Evolutionary conservation across 1,140 invertebrate genomes (phyloP), one percentile per base, ranked within the genome.

Genomic region (Pseudomyrmex sp.): DNA sequence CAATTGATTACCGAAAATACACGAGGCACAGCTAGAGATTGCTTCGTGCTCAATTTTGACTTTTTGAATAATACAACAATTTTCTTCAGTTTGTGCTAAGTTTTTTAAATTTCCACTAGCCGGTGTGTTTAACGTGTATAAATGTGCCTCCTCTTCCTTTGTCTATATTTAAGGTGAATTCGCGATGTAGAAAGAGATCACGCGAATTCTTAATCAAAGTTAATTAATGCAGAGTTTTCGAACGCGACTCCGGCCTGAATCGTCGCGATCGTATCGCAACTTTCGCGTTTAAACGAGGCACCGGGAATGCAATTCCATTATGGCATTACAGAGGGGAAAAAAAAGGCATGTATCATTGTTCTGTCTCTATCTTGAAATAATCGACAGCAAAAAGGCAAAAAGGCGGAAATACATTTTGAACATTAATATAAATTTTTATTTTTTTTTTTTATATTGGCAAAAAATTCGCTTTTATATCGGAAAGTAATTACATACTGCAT

Each of bases 401-500:
- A 35, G 23, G 20, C 20, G 54, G 56, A n/a, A 20, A 72, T 70
- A 48, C 44, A 80, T 72, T 70, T 58, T 56, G 35, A 46, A 59
- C 52, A 70, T 79, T 79, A 79, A 80, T 80, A 80, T 23, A 72
- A 70, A 80, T 72, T 70, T 80, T 80, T 72, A 80, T 50, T 72
- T 59, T 80, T 72, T 80, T 69, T 18, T 79, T 80, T 80, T 80
- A 70, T 72, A 54, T 80, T 58, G 65, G 46, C 23, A 80, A 72
- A 80, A 70, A 80, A 80, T 70, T 80, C 76, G 20, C 66, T 61
- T 72, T 59, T 80, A 35, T 35, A 80, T 80, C 46, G 76, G 44
- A 72, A 72, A 80, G 44, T 80, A 80, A 80, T 80, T 80, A 80
- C 54, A 80, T 59, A 72, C 54, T 80, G 66, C 76, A 80, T 80